Evolutionary conservation across 2,888 invertebrate species (phyloP).

Genomic region (Nemapogon koenigi): DNA sequence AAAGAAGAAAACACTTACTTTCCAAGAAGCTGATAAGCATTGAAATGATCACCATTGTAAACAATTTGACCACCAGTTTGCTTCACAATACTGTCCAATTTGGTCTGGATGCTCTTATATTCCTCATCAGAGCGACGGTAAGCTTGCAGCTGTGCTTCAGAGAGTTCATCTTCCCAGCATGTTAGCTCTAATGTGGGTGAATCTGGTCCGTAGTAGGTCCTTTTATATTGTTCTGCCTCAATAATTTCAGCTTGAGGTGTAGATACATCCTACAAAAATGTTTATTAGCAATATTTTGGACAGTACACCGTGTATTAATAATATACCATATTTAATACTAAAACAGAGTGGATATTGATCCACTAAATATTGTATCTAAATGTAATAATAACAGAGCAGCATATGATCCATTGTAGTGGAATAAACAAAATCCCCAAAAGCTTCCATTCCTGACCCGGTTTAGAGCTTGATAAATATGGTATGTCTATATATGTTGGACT

Average conservation of each 20-base stretch:
- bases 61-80: slow-evolving; percentile 69
- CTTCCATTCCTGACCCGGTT: too few relatives aligned
- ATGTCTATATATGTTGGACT: too few relatives aligned
- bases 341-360: too few relatives aligned
- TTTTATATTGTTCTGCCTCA: slow-evolving; percentile 52
- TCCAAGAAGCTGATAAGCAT: slow-evolving; percentile 69
- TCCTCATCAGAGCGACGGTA: slow-evolving; percentile 71
- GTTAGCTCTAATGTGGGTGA: slow-evolving; percentile 69
- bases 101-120: slow-evolving; percentile 68
- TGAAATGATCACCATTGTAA: slow-evolving; percentile 70
- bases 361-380: too few relatives aligned
- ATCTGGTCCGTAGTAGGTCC: slow-evolving; percentile 57
- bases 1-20: slow-evolving; percentile 42
- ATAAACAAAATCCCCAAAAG: too few relatives aligned
- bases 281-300: not conserved
- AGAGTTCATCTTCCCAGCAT: slow-evolving; percentile 75
- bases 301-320: too few relatives aligned
- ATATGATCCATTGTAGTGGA: too few relatives aligned
- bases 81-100: slow-evolving; percentile 65
- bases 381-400: too few relatives aligned
- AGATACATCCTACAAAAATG: slow-evolving; percentile 18
- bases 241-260: slow-evolving; percentile 52
- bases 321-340: too few relatives aligned
- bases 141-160: slow-evolving; percentile 68
- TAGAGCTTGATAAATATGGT: too few relatives aligned